Conservation (phyloP, 2,797 vertebrate species). For the Danionella dracula region DNA sequence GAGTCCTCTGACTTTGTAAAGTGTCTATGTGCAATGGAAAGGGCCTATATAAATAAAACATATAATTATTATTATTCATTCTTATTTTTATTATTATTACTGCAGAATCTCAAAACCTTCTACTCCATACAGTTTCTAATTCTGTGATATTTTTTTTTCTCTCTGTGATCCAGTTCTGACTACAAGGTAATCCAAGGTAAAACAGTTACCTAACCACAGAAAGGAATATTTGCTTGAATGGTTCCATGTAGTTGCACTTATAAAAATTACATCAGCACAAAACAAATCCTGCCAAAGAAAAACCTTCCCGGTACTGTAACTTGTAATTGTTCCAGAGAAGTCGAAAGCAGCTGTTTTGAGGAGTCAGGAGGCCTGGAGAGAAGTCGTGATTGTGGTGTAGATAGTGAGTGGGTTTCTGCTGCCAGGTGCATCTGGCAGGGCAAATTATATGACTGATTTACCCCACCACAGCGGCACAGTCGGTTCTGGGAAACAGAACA, state of each 20-base stretch:
- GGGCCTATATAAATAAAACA: too few relatives aligned
- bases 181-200: too few relatives aligned
- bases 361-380: conserved; percentile 12
- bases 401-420: conserved; percentile 8
- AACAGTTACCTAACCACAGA: too few relatives aligned
- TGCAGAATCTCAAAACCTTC: too few relatives aligned
- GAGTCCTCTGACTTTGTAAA: too few relatives aligned
- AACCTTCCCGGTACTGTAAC: not conserved
- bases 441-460: conserved; percentile 39
- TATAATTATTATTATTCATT: too few relatives aligned
- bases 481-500: conserved; percentile 10
- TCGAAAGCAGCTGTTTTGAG: conserved; percentile 19
- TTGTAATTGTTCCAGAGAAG: not conserved
- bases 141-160: too few relatives aligned
- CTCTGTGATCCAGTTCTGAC: too few relatives aligned
- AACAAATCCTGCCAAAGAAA: not conserved
- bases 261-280: not conserved
- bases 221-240: too few relatives aligned
- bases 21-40: too few relatives aligned
- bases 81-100: too few relatives aligned
- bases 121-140: too few relatives aligned
- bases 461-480: conserved; percentile 11
- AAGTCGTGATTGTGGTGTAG: conserved; percentile 1
- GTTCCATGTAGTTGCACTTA: not conserved
- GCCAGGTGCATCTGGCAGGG: conserved; percentile 44